Percentiles rank a stretch among this genome's conserved stretches.
These are phyloP conservation scores for Malurus leucopterus DNA, from an alignment of 2,797 vertebrate species.

Conservation along the genomic window DNA sequence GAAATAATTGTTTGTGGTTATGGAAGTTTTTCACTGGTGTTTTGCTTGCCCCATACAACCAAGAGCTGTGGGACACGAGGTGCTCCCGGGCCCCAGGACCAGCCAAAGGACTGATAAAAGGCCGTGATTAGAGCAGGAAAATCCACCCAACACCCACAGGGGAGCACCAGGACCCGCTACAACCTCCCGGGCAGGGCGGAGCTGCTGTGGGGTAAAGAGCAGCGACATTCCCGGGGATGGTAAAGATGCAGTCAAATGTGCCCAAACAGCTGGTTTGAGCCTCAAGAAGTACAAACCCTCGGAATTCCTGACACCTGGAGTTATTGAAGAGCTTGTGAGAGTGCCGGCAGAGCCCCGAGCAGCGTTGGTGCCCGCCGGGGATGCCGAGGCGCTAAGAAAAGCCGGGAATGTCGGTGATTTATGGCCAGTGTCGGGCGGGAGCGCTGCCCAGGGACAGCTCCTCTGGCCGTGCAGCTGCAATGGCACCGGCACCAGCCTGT, in stretches of 20 bases:
- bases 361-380: not conserved
- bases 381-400: not conserved
- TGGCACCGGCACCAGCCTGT: conserved; percentile 39
- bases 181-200: rapidly evolving
- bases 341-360: not conserved
- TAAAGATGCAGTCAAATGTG: not conserved
- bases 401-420: conserved; percentile 60
- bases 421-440: conserved; percentile 8
- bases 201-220: not conserved
- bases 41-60: not conserved
- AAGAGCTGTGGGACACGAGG: rapidly evolving
- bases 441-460: conserved; percentile 4
- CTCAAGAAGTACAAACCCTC: not conserved
- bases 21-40: not conserved
- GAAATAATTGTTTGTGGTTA: not conserved
- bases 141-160: rapidly evolving
- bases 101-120: not conserved
- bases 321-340: not conserved
- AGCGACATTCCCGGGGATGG: rapidly evolving
- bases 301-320: not conserved
- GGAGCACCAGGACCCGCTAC: not conserved
- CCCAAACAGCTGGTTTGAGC: not conserved
- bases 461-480: not conserved
- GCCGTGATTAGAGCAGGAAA: not conserved
- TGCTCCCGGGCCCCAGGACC: not conserved